Evolutionary conservation across 2,797 vertebrate species (phyloP), one percentile per base, ranked within the genome.

Genomic region (Antennarius maculatus): DNA sequence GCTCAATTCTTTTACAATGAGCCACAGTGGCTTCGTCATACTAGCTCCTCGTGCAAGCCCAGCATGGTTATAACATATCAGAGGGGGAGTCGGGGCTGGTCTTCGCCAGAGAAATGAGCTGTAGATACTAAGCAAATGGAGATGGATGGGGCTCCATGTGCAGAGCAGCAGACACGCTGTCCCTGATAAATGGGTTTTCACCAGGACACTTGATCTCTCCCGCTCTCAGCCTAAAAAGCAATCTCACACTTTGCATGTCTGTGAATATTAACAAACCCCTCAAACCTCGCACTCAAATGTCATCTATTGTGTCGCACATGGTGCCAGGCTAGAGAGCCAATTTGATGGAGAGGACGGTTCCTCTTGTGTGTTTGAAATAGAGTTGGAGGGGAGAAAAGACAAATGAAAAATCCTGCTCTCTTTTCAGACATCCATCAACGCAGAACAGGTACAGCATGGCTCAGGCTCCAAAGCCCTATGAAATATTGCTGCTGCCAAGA

Each of bases 161-260:
- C 79, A 63, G 74, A 84, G 82, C 74, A 80, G 87, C 81, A 84
- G 88, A 92, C 86, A 85, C 86, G 84, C 85, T 86, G 83, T 87
- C 88, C 86, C 88, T 86, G 84, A 89, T 90, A 90, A 91, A 91
- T 89, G 82, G 87, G 80, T 88, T 89, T 89, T 87, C 85, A 80
- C 86, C 79, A 76, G 79, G 83, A 88, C 85, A 88, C 89, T 91
- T 89, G 87, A 90, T 88, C 84, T 87, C 75, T 69, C 74, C 69
- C 53, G 74, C 88, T 88, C 88, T 87, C 85, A 75, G 82, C 79
- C 85, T 88, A 85, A 91, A 91, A 93, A 91, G 86, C 88, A 92
- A 92, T 92, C 89, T 92, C 80, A 79, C 83, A 86, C 88, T 92
- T 92, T 91, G 86, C 92, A 93, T 91, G 88, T 91, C 88, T 86